Evolutionary conservation across 2,888 invertebrate genomes (phyloP), one percentile per base, ranked within the genome.

Genomic region (Ectemnius lituratus): DNA sequence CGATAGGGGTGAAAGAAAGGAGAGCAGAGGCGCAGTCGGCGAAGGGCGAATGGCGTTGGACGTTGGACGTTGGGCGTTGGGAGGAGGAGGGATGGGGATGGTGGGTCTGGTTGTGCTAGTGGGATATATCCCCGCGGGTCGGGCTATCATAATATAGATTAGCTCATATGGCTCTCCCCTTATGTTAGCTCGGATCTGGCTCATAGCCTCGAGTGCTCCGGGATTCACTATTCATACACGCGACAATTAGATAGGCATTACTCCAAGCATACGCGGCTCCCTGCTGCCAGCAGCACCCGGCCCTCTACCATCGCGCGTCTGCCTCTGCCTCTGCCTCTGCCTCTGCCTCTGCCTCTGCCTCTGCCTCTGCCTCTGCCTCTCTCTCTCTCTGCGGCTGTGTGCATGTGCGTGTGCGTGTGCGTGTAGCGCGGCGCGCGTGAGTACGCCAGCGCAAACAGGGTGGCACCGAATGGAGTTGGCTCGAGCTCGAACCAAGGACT

Each of bases 171-270:
- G 86, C 83, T 86, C 85, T 84, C 86, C 88, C 88, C 88, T 87
- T 87, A 84, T 89, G 88, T 87, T 88, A 86, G 88, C 86, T 89
- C 80, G 86, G 86, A 88, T 88, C 86, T 86, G 88, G 89, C 88
- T 88, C 87, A 88, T 90, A 89, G 90, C 90, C 90, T 84, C 88
- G 86, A 90, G 90, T 90, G 89, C 90, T 90, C 85, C 87, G 87
- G 90, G 90, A 90, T 90, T 90, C 89, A 90, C 90, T 90, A 90
- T 90, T 90, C 90, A 90, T 90, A 90, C 90, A 90, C 88, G 90
- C 90, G 90, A 90, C 90, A 90, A 90, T 90, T 90, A 90, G 90
- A 90, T 90, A 90, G 90, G 90, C 90, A 90, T 90, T 90, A 90
- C 90, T 86, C 81, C 78, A 80, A 75, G 72, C 61, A 72, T 71